Evolutionary conservation across 2,113 vertebrate species (phyloP).

Genomic region (Cariama cristata): DNA sequence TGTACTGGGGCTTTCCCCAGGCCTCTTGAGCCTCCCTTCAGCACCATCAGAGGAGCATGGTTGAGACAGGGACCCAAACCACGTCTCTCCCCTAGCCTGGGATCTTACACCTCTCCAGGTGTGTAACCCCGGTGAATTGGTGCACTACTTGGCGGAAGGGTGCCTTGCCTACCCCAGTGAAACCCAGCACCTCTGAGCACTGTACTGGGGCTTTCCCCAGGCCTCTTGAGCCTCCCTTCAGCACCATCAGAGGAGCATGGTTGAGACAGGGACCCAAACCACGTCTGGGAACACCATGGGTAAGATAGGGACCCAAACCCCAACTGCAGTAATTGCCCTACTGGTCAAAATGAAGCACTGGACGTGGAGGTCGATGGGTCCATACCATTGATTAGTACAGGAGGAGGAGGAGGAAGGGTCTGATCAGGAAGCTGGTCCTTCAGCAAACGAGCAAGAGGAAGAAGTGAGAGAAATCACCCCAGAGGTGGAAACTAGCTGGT

Average conservation of each 20-base stretch:
- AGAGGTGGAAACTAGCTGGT: fast-evolving
- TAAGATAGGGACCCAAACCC: background rate
- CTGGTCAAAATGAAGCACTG: background rate
- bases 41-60: background rate
- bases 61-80: background rate
- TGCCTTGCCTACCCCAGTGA: background rate
- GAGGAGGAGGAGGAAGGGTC: background rate
- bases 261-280: background rate
- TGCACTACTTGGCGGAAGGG: background rate
- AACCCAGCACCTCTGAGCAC: background rate
- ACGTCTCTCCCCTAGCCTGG: background rate
- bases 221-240: background rate
- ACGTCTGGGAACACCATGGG: background rate
- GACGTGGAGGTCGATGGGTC: background rate
- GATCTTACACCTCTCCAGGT: background rate
- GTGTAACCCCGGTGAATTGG: fast-evolving
- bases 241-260: background rate
- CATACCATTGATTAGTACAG: background rate
- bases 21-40: background rate
- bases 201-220: background rate
- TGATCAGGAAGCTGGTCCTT: background rate
- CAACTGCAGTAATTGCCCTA: background rate
- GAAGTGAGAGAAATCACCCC: background rate
- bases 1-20: background rate
- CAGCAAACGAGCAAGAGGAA: background rate